Evolutionary conservation across 2,888 invertebrate species (phyloP).

Genomic region (Chaetogeoica ovagalla): DNA sequence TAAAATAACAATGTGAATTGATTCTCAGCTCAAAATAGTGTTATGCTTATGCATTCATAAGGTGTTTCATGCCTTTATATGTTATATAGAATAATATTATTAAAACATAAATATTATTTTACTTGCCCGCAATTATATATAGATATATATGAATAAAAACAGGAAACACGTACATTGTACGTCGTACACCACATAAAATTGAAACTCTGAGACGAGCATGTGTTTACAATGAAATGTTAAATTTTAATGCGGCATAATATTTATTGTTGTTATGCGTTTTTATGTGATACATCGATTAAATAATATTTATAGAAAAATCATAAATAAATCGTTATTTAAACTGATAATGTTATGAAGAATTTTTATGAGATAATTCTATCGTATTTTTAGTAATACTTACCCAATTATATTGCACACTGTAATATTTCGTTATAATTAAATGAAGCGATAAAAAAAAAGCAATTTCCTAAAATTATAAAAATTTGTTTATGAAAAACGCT

Average conservation of each 20-base stretch:
- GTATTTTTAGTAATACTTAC: too few relatives aligned
- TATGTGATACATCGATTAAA: too few relatives aligned
- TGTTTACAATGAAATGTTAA: slow-evolving; percentile 1
- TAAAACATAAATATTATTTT: not conserved
- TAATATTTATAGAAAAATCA: too few relatives aligned
- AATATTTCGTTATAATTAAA: too few relatives aligned
- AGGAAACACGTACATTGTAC: not conserved
- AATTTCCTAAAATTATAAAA: too few relatives aligned
- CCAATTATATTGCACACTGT: too few relatives aligned
- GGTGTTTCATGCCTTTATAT: not conserved
- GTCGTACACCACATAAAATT: not conserved
- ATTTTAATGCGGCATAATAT: not conserved
- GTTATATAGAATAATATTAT: not conserved
- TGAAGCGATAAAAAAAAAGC: too few relatives aligned
- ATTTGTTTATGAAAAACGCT: too few relatives aligned
- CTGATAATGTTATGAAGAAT: too few relatives aligned
- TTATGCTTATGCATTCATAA: not conserved
- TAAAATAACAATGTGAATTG: not conserved
- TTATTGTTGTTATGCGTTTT: too few relatives aligned
- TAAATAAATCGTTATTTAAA: too few relatives aligned
- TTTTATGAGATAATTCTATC: too few relatives aligned
- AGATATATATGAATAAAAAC: not conserved
- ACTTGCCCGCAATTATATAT: not conserved
- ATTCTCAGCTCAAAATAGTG: not conserved
- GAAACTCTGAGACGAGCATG: not conserved